Base-by-base conservation (phyloP, 1,140 invertebrate genomes). In the Diplogasteroides magnus region DNA sequence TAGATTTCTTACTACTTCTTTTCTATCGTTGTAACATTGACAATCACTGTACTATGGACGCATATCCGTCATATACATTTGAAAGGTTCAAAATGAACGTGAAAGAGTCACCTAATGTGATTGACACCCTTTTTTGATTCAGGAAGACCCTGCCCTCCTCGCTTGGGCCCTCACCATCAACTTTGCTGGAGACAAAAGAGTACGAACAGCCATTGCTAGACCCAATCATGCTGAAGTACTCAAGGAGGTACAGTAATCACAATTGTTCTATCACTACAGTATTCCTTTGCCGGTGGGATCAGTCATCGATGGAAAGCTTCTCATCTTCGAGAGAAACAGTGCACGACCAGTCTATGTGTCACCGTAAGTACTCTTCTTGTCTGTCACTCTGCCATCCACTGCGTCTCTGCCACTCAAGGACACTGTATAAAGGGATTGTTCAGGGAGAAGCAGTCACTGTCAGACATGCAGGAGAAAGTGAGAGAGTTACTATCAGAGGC, bases 71-170 rank as follows among this genome's bases (percentile, higher is more conserved):
- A n/a, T n/a, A n/a, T n/a, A n/a, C n/a, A n/a, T n/a, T n/a, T n/a
- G n/a, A n/a, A n/a, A n/a, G n/a, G n/a, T n/a, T n/a, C n/a, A n/a
- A n/a, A n/a, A n/a, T n/a, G n/a, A n/a, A n/a, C n/a, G n/a, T n/a
- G n/a, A n/a, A n/a, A n/a, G n/a, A 48, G 37, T 11, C 37, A 6
- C 6, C 19, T 25, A 64, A 57, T 74, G 57, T 25, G 55, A 74
- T 29, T 73, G 58, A 26, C 25, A 74, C 31, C 25, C 67, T 19
- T 56, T n/a, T n/a, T n/a, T n/a, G n/a, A n/a, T 67, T n/a, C 64
- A 75, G 31, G 67, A 75, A 15, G 69, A 64, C 6, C 74, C 74
- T 15, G 68, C 73, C 14, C 37, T 61, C 11, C 69, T 71, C 1
- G 72, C 63, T 11, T 75, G 74, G 74, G 67, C 74, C 11, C 57